Conservation (phyloP, 2,113 vertebrate species). For the Pseudorectes ferrugineus region DNA sequence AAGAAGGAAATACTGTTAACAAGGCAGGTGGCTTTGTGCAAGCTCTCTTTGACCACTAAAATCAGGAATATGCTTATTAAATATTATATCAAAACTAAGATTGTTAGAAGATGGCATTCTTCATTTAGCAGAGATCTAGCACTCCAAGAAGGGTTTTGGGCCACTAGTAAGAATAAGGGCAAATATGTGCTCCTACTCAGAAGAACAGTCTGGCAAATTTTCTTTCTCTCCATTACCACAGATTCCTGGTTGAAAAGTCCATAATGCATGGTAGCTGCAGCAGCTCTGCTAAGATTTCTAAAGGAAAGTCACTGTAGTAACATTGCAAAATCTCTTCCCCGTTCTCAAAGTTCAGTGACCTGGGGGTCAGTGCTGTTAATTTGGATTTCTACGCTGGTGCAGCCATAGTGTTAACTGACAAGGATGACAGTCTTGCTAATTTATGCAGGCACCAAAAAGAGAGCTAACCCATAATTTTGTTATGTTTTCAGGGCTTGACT, state of each 20-base stretch:
- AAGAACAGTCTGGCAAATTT: background rate
- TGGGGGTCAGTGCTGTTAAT: background rate
- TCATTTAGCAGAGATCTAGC: background rate
- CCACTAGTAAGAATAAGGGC: background rate
- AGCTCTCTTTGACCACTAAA: background rate
- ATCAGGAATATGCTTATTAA: background rate
- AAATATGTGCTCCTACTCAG: background rate
- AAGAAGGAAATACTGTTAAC: background rate
- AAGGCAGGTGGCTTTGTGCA: background rate
- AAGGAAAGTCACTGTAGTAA: background rate
- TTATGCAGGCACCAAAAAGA: slow-evolving; percentile 39
- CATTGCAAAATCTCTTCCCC: background rate
- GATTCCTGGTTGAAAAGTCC: background rate
- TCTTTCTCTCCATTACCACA: background rate
- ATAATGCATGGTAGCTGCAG: background rate
- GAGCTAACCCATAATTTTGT: slow-evolving; percentile 33
- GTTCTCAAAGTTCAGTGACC: background rate
- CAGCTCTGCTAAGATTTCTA: background rate
- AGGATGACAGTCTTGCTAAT: slow-evolving; percentile 20
- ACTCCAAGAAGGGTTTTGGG: background rate
- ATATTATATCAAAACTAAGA: background rate
- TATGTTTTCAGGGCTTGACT: slow-evolving; percentile 54
- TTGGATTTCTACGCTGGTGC: background rate
- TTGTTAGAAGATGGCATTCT: background rate
- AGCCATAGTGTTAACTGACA: slow-evolving; percentile 19